Base-by-base conservation (phyloP, 2,888 invertebrate genomes). In the Drosophila nr. perissopoda region DNA sequence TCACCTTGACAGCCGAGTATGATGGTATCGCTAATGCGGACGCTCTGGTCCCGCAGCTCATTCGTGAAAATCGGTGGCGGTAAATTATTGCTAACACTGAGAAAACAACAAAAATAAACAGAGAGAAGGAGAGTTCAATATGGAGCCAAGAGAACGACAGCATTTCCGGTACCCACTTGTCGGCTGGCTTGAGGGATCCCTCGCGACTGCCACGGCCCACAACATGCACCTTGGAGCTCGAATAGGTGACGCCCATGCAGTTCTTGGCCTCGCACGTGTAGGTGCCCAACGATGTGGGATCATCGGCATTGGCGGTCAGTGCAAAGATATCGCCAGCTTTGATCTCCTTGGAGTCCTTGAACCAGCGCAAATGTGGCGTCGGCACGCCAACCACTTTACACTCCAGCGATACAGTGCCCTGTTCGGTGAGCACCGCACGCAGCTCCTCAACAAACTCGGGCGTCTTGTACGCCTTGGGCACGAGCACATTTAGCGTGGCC, bases 381-480 rank as follows among this genome's bases (percentile, higher is more conserved):
- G 98, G 98, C n/a, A 97, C 96, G 21, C 98, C 98, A 60, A 97
- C 96, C 27, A 97, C 97, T 92, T 98, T 98, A 92, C 98, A 98
- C 93, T 98, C 97, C 76, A 98, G 94, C 0, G 97, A 97, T 16
- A 98, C 98, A 0, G 97, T 97, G 49, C 98, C 98, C 83, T 97
- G 96, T 91, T 97, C 97, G 0, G 97, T 98, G 36, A 97, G 94
- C 70, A 97, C 94, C 2, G 98, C 97, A 36, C 96, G 95, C 18
- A 98, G 94, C 86, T 97, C 97, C 92, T 97, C 97, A 46, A 97
- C 95, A 92, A 98, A 98, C 92, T 97, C 96, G 0, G 98, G 98
- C 21, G 96, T 94, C 91, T 97, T 97, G 93, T 98, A 98, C 0
- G 97, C 97, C 93, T 97, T 97, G 1, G 97, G 98, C 61, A 98